Percentiles rank a stretch among this genome's conserved stretches.
phyloP scores from a whole-genome alignment of 2,888 invertebrate species.

The Cotesia congregata region DNA sequence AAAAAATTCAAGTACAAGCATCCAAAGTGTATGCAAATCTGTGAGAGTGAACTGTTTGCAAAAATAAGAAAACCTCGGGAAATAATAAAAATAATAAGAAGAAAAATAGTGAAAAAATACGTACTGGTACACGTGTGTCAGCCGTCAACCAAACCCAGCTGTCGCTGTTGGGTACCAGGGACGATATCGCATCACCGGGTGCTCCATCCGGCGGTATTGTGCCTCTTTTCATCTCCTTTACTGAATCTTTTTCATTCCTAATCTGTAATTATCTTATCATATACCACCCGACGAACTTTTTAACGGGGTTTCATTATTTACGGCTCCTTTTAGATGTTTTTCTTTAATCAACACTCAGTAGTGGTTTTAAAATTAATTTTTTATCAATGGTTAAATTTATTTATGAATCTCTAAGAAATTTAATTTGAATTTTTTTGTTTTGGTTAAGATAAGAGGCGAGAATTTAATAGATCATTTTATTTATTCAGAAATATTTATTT shows the following conservation, averaged over 20 bases:
- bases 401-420: too few species aligned
- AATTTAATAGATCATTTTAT: too few species aligned
- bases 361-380: too few species aligned
- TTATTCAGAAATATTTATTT: too few species aligned
- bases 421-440: too few species aligned
- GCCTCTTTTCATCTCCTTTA: constrained; percentile 72
- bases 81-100: constrained; percentile 4
- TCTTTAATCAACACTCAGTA: too few species aligned
- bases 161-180: constrained; percentile 78
- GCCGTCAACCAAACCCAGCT: constrained; percentile 91
- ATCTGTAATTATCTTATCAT: constrained; percentile 53
- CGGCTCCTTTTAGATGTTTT: not conserved
- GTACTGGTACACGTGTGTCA: constrained; percentile 88
- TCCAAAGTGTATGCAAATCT: not conserved
- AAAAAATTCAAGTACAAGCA: not conserved
- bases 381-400: too few species aligned
- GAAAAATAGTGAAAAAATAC: constrained; percentile 54
- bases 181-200: constrained; percentile 70
- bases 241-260: constrained; percentile 67
- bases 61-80: not conserved
- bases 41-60: not conserved
- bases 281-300: not conserved
- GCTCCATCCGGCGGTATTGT: constrained; percentile 70
- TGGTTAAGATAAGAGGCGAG: too few species aligned
- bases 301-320: not conserved